Percentiles rank a stretch among this genome's conserved stretches.
Evolutionary conservation across 2,888 invertebrate genomes (phyloP).

Genomic region (Branchipolynoe longqiensis): DNA sequence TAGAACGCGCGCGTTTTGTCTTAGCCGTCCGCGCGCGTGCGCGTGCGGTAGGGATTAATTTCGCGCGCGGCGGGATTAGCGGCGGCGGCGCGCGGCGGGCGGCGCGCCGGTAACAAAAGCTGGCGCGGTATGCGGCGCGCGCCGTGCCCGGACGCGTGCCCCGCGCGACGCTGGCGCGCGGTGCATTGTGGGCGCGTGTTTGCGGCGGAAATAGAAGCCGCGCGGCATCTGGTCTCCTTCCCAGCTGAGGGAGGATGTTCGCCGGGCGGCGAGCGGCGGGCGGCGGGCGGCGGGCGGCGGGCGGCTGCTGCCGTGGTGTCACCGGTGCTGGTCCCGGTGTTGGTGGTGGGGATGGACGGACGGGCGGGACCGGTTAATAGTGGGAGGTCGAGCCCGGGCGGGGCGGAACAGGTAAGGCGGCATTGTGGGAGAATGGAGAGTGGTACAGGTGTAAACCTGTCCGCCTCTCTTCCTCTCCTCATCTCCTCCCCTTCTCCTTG

Average conservation of each 20-base stretch:
- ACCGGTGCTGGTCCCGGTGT: background rate
- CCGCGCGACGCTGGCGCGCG: conserved; percentile 6
- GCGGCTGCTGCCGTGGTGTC: background rate
- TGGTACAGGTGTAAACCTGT: background rate
- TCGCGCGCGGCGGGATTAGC: conserved; percentile 3
- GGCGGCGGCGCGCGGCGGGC: background rate
- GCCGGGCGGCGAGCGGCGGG: background rate
- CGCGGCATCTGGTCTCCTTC: conserved; percentile 38
- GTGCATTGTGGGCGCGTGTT: conserved; percentile 21
- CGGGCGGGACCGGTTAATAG: too few species aligned
- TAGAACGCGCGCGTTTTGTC: conserved; percentile 41
- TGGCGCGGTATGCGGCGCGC: conserved; percentile 30
- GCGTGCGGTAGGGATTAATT: too few species aligned
- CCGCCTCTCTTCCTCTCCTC: too few species aligned
- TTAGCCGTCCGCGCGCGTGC: conserved; percentile 28
- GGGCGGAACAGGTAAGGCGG: conserved; percentile 13
- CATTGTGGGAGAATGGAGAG: background rate
- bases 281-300: background rate
- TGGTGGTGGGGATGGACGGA: background rate
- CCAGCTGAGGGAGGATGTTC: too few species aligned
- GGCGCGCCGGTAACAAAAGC: conserved; percentile 52
- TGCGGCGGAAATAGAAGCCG: conserved; percentile 35
- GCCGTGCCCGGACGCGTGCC: too few species aligned
- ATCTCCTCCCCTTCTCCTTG: too few species aligned
- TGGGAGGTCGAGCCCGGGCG: too few species aligned